Conservation (phyloP, 2,888 invertebrate genomes). For the Hartigia nigra region DNA sequence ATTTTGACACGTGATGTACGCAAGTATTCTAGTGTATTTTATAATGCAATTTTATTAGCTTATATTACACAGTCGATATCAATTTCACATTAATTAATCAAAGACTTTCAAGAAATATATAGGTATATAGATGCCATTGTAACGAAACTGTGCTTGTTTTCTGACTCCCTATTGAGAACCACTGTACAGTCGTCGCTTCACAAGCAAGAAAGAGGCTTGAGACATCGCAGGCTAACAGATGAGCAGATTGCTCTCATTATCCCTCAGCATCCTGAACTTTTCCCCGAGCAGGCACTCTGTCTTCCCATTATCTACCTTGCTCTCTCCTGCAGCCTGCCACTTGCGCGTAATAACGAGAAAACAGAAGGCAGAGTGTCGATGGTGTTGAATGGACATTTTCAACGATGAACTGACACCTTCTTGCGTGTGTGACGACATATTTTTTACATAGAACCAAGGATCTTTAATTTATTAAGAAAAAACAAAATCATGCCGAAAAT, state of each 20-base stretch:
- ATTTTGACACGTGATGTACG: not conserved
- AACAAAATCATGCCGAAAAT: not conserved
- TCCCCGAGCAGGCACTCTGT: conserved; percentile 41
- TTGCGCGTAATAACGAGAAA: conserved; percentile 45
- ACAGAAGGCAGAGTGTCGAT: conserved; percentile 37
- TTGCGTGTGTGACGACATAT: not conserved
- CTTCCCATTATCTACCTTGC: conserved; percentile 40
- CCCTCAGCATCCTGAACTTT: conserved; percentile 47
- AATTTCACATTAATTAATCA: not conserved
- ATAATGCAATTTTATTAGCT: not conserved
- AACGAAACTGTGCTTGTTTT: not conserved
- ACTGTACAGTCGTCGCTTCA: conserved; percentile 15
- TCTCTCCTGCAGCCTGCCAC: conserved; percentile 32
- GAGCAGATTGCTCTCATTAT: conserved; percentile 55
- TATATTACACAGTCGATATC: not conserved
- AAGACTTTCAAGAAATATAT: not conserved
- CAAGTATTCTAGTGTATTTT: not conserved
- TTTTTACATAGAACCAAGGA: not conserved
- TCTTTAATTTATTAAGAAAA: not conserved
- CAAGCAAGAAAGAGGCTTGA: conserved; percentile 36
- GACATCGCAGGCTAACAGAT: conserved; percentile 47
- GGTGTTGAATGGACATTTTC: conserved; percentile 15
- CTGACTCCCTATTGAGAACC: conserved; percentile 19
- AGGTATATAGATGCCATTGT: not conserved
- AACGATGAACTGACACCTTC: not conserved